Conservation (phyloP, 2,797 vertebrate genomes). For the Dendrocincla fuliginosa region DNA sequence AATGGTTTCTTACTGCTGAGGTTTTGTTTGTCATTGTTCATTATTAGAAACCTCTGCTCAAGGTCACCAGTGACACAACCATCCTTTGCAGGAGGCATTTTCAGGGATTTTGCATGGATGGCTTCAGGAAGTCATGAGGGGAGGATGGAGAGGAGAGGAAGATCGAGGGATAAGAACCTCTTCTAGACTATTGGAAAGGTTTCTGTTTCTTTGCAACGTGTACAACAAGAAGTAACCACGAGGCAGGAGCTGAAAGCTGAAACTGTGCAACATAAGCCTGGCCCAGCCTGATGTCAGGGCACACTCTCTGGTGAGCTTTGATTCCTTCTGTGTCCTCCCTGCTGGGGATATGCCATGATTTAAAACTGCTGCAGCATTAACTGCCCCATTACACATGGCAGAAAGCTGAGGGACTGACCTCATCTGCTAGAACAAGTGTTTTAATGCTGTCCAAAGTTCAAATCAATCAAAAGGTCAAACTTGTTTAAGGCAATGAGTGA, state of each 20-base stretch:
- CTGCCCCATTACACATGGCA: not conserved
- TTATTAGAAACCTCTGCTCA: not conserved
- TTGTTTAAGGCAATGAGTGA: conserved; percentile 22
- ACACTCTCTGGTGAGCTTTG: not conserved
- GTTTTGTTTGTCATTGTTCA: not conserved
- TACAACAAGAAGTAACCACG: not conserved
- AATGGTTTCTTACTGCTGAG: not conserved
- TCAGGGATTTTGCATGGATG: not conserved
- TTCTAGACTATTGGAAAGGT: not conserved
- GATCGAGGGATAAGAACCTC: not conserved
- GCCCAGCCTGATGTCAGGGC: not conserved
- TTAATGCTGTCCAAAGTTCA: conserved; percentile 30
- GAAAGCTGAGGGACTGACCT: not conserved
- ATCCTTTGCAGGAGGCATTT: not conserved
- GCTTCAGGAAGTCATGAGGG: not conserved
- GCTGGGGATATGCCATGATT: not conserved
- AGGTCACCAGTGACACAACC: not conserved
- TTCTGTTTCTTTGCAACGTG: not conserved
- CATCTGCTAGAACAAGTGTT: not conserved
- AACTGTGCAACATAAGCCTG: not conserved
- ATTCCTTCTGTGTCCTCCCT: not conserved
- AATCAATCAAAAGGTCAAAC: conserved; percentile 26
- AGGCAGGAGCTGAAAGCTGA: not conserved
- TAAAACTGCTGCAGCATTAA: not conserved
- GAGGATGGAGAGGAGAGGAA: not conserved